Conservation (phyloP, 2,888 invertebrate genomes). For the Polymixis flavicincta region DNA sequence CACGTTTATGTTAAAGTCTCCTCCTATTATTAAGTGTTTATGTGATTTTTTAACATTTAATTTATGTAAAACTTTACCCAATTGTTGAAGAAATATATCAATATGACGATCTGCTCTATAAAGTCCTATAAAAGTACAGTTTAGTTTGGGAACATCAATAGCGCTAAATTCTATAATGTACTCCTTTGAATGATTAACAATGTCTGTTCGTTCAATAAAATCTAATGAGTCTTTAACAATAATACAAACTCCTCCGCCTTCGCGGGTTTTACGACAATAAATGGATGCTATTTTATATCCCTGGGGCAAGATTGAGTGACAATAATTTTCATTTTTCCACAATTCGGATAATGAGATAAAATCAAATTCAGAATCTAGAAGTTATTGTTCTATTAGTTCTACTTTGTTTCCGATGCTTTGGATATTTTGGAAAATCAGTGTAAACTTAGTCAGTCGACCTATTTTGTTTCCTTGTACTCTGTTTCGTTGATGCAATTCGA, state of each 20-base stretch:
- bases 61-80: constrained; percentile 1
- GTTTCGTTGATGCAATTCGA: not conserved
- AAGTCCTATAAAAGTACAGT: too few species aligned
- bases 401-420: constrained; percentile 2
- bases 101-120: too few species aligned
- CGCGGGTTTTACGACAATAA: constrained; percentile 5
- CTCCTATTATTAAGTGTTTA: not conserved
- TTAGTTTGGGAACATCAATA: too few species aligned
- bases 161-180: too few species aligned
- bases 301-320: not conserved
- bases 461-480: not conserved
- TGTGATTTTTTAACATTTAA: not conserved
- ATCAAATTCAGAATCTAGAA: not conserved
- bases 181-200: too few species aligned
- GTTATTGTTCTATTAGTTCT: not conserved
- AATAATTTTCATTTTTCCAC: not conserved
- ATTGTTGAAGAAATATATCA: too few species aligned
- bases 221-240: constrained; percentile 8
- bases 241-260: constrained; percentile 8
- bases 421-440: not conserved
- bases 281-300: not conserved
- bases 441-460: not conserved
- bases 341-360: not conserved
- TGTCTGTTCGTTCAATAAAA: constrained; percentile 11
- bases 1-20: too few species aligned